Evolutionary conservation across 2,113 vertebrate species (phyloP).

Genomic region (Pollimyrus isidori): DNA sequence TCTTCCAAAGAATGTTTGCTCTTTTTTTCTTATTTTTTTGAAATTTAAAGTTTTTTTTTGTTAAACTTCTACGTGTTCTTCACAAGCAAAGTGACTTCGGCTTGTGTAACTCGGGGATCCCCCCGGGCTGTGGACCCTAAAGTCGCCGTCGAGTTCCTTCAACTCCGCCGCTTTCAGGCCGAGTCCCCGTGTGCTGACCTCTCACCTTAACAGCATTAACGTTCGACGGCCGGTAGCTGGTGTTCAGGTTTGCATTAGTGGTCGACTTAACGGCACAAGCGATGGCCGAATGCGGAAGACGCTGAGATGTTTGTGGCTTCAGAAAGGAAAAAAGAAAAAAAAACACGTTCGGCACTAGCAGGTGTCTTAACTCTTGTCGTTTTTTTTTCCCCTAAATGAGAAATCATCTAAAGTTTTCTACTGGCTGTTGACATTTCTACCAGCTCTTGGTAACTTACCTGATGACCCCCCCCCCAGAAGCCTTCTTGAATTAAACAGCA

Average conservation of each 20-base stretch:
- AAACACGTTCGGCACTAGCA: not conserved
- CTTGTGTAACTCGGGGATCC: constrained; percentile 21
- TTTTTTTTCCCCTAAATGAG: not conserved
- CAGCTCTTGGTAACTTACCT: not conserved
- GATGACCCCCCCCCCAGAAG: not conserved
- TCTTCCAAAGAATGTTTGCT: constrained; percentile 64
- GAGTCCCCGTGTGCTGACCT: not conserved
- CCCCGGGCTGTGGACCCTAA: not conserved
- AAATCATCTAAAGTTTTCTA: not conserved
- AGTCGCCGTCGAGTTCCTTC: constrained; percentile 10
- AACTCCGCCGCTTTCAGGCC: not conserved
- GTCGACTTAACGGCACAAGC: constrained; percentile 43
- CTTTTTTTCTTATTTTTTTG: constrained; percentile 35
- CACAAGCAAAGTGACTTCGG: constrained; percentile 33
- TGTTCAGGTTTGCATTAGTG: constrained; percentile 22
- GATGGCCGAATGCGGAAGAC: constrained; percentile 23
- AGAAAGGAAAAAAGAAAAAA: not conserved
- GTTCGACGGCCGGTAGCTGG: constrained; percentile 24
- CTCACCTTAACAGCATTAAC: constrained; percentile 24
- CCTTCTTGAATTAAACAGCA: not conserved
- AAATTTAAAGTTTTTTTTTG: not conserved
- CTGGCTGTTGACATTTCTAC: not conserved
- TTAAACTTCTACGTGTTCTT: constrained; percentile 44
- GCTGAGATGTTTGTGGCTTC: not conserved
- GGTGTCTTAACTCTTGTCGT: not conserved